A percentile compares a stretch with the other conserved stretches of the same genome.
These are phyloP conservation scores for Crocidura indochinensis DNA, from an alignment of 2,797 vertebrate genomes.

Conservation along the genomic window DNA sequence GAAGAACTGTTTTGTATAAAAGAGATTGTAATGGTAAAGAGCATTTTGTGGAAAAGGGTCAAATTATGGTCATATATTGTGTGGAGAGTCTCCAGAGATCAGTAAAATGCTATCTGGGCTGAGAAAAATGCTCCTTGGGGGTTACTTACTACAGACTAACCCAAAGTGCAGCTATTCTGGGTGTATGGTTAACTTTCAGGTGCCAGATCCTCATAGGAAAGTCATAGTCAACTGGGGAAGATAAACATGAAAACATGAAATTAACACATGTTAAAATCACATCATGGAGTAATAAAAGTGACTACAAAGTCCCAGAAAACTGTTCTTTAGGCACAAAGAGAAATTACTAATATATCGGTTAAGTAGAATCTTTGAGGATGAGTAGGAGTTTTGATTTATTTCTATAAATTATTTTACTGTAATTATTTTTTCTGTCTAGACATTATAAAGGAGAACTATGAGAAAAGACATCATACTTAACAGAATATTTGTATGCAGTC, in stretches of 20 bases:
- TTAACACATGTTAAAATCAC: neutral
- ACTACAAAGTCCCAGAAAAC: neutral
- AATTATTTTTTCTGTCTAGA: conserved; percentile 23
- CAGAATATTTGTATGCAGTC: neutral
- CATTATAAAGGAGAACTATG: neutral
- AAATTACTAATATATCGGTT: neutral
- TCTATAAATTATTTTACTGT: neutral
- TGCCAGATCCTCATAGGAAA: conserved; percentile 5
- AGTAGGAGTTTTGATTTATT: conserved; percentile 40
- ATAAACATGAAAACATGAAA: conserved; percentile 45
- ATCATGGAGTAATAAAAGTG: neutral
- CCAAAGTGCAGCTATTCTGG: neutral
- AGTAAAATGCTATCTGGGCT: conserved; percentile 1
- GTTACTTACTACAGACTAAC: neutral
- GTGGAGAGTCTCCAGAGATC: neutral
- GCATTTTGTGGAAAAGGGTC: neutral
- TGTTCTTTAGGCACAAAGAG: conserved; percentile 7
- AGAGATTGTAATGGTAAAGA: neutral
- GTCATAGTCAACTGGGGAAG: neutral
- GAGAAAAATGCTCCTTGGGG: neutral
- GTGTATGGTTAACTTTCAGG: neutral
- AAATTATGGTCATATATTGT: neutral
- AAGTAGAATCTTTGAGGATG: conserved; percentile 38
- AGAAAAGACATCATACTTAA: neutral
- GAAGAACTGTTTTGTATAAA: conserved; percentile 44